Percentiles rank a stretch among this genome's conserved stretches.
Conservation (phyloP, 2,888 invertebrate genomes). For the Megamerina dolium region DNA sequence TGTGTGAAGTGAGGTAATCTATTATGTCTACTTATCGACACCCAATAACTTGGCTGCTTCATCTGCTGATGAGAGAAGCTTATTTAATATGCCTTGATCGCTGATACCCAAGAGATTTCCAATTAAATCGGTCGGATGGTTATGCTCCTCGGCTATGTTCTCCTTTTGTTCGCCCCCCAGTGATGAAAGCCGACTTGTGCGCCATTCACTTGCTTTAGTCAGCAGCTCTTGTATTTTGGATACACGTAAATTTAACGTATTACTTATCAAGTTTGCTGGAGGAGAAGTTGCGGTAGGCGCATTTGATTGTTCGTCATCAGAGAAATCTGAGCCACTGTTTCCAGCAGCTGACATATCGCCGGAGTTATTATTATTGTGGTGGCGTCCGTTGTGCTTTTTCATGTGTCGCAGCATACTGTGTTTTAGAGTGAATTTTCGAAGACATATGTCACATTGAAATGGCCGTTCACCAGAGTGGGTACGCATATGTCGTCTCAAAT, state of each 20-base stretch:
- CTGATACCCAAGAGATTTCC: constrained; percentile 84
- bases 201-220: constrained; percentile 42
- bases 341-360: constrained; percentile 24
- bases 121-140: constrained; percentile 60
- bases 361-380: constrained; percentile 45
- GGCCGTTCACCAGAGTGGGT: constrained; percentile 90
- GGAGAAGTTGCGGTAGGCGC: constrained; percentile 15
- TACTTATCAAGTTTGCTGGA: too few relatives aligned
- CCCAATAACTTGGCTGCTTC: constrained; percentile 85
- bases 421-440: constrained; percentile 82
- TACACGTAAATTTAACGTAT: constrained; percentile 27
- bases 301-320: constrained; percentile 45
- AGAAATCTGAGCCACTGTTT: constrained; percentile 46
- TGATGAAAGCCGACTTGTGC: constrained; percentile 28
- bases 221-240: constrained; percentile 44
- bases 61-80: constrained; percentile 72
- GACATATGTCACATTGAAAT: constrained; percentile 85
- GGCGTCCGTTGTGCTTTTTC: constrained; percentile 74
- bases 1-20: neutral
- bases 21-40: constrained; percentile 57
- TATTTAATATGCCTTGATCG: constrained; percentile 78
- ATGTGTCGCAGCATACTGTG: constrained; percentile 92
- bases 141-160: constrained; percentile 33
- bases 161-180: constrained; percentile 40
- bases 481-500: constrained; percentile 86